Evolutionary conservation across 2,797 vertebrate genomes (phyloP).

Genomic region (Gallirallus australis): DNA sequence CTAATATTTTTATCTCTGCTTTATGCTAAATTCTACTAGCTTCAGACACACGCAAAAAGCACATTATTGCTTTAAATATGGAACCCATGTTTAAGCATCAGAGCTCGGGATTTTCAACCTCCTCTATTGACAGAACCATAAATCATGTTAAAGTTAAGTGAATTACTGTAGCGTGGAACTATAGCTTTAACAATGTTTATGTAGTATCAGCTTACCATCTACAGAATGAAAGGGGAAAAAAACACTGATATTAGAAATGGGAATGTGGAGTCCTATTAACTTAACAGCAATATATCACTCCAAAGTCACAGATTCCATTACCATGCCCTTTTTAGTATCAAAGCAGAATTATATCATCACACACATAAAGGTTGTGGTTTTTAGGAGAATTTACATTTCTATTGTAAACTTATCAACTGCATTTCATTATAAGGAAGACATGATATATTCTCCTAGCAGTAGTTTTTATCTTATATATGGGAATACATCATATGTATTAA

Average conservation of each 20-base stretch:
- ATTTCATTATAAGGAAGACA: slow-evolving; percentile 51
- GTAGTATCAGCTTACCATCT: slow-evolving; percentile 86
- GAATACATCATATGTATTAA: slow-evolving; percentile 33
- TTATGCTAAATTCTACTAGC: slow-evolving; percentile 68
- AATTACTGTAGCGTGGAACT: slow-evolving; percentile 90
- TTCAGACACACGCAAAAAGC: slow-evolving; percentile 58
- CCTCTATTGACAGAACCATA: slow-evolving; percentile 91
- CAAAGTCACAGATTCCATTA: slow-evolving; percentile 65
- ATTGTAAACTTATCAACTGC: slow-evolving; percentile 62
- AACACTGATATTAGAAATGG: slow-evolving; percentile 74
- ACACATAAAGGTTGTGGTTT: slow-evolving; percentile 40
- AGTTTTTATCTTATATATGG: slow-evolving; percentile 53
- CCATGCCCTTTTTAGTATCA: slow-evolving; percentile 54
- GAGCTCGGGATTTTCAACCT: slow-evolving; percentile 81
- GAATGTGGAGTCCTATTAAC: slow-evolving; percentile 76
- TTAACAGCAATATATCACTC: slow-evolving; percentile 75
- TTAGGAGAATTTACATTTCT: slow-evolving; percentile 68
- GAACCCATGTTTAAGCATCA: slow-evolving; percentile 78
- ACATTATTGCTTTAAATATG: slow-evolving; percentile 86
- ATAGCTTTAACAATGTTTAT: slow-evolving; percentile 89
- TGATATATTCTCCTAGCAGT: slow-evolving; percentile 15
- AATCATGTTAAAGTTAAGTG: slow-evolving; percentile 93
- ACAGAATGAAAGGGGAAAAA: slow-evolving; percentile 70
- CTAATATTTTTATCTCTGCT: slow-evolving; percentile 73
- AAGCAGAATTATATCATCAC: slow-evolving; percentile 63